Base-by-base conservation (phyloP, 2,113 vertebrate species). In the Deroptyus accipitrinus region DNA sequence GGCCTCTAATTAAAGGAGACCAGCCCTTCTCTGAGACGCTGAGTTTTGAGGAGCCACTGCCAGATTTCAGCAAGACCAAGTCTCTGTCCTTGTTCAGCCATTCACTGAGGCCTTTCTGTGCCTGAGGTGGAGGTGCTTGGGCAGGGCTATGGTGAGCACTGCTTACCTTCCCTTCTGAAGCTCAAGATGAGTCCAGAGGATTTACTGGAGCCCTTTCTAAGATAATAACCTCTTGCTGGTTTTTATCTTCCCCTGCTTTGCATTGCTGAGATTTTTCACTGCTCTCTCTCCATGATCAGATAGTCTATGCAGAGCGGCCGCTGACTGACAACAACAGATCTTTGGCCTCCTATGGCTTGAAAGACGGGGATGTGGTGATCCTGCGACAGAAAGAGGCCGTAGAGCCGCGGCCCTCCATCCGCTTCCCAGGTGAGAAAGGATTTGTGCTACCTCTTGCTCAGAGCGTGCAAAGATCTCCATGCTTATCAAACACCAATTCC, bases 281-380 rank as follows among this genome's bases (percentile, higher is more conserved):
- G 85, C 23, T 3, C 68, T 86, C 35, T 68, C 48, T 90, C n/a
- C 75, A 37, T 25, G 7, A 79, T 30, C 92, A 99, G 99, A 99
- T 99, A 28, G 98, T 98, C 49, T 98, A 99, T 91, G 98, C 98
- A 8, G 99, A 99, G 96, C 98, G 98, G 88, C 98, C 98, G 17
- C 97, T 99, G 42, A 99, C 98, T 13, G 99, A 99, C 97, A 99
- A 98, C 93, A 98, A 98, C 94, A 98, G 98, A 95, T 99, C 99
- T 25, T 97, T 99, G 98, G 99, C 98, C 42, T 99, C 98, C 27
- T 99, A 99, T n/a, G 99, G 99, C 75, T 95, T 99, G 91, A 99
- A 99, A 83, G 99, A 99, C 19, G 99, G 99, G 7, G 99, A 99
- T 3, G 99, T 99, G 96, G 98, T 99, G 93, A 98, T 99, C 86